phyloP scores from a whole-genome alignment of 2,113 vertebrate genomes.

The Climacteris rufus region DNA sequence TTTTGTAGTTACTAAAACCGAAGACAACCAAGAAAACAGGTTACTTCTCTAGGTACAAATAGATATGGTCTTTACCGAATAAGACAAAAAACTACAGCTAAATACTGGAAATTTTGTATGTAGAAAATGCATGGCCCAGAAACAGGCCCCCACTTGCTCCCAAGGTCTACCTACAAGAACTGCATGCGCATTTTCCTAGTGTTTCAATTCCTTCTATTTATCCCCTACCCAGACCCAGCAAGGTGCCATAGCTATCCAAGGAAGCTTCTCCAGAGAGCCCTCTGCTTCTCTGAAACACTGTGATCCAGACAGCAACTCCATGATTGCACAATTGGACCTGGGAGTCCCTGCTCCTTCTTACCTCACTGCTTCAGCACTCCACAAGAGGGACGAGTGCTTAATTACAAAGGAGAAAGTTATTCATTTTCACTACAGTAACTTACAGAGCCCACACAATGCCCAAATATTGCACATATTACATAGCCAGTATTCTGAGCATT shows the following conservation, averaged over 20 bases:
- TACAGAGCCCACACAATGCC: background rate
- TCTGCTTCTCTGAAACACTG: background rate
- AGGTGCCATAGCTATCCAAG: background rate
- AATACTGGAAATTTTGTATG: background rate
- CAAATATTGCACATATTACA: background rate
- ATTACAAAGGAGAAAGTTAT: background rate
- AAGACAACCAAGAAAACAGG: background rate
- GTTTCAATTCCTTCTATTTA: background rate
- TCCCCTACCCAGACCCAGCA: background rate
- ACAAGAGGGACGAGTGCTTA: background rate
- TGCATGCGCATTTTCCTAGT: background rate
- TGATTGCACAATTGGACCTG: background rate
- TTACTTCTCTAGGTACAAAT: background rate
- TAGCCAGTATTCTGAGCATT: rapidly evolving
- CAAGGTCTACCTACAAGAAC: background rate
- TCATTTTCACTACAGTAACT: background rate
- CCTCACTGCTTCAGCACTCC: background rate
- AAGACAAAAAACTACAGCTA: background rate
- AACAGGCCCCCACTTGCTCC: background rate
- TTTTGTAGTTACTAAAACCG: background rate
- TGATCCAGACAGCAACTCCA: background rate
- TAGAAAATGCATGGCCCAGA: background rate
- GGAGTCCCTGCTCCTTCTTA: background rate
- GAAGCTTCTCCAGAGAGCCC: background rate
- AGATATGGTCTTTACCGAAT: background rate